Evolutionary conservation across 2,113 vertebrate genomes (phyloP).

Genomic region (Chlorocebus sabaeus): DNA sequence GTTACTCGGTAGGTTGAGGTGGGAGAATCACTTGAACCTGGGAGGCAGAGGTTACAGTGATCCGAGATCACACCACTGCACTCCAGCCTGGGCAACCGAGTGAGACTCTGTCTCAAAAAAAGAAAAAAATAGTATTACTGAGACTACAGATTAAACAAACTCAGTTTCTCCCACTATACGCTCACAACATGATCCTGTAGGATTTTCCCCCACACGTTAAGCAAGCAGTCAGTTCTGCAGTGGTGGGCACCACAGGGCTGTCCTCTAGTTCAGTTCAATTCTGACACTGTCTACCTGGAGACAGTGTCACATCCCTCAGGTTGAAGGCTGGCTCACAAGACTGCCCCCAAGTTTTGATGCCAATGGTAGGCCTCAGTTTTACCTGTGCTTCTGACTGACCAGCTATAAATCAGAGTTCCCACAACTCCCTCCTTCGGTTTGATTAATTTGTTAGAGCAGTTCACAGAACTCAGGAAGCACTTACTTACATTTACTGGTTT

Average conservation of each 20-base stretch:
- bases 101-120: too few species aligned
- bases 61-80: too few species aligned
- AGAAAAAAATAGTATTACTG: background rate
- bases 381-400: background rate
- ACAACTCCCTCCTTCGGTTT: background rate
- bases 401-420: background rate
- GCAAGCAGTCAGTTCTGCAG: background rate
- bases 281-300: background rate
- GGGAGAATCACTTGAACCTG: too few species aligned
- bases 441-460: background rate
- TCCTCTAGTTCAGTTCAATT: background rate
- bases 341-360: background rate
- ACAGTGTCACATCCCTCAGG: background rate
- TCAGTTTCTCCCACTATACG: background rate
- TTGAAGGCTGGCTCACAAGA: background rate
- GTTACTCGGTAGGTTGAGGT: too few species aligned
- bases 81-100: too few species aligned
- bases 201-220: background rate
- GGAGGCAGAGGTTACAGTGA: too few species aligned
- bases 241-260: background rate
- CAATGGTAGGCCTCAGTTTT: background rate
- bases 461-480: background rate
- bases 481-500: background rate
- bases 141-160: background rate
- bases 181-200: background rate